Percentiles rank a stretch among this genome's conserved stretches.
Evolutionary conservation across 1,140 invertebrate species (phyloP).

Genomic region (Gerris buenoi): DNA sequence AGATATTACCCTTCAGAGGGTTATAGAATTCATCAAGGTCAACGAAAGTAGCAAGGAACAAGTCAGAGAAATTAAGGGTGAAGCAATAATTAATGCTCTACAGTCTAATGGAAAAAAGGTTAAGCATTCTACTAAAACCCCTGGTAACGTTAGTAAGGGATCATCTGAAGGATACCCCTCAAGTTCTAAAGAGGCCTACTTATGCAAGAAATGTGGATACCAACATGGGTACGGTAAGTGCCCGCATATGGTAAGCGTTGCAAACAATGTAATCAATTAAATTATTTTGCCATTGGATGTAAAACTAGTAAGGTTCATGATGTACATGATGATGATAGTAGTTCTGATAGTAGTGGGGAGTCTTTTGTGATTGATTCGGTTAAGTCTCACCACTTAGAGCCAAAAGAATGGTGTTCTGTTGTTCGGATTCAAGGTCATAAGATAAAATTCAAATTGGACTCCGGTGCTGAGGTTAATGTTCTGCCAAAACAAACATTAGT

Average conservation of each 20-base stretch:
- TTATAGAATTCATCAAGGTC: neutral
- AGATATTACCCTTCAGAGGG: neutral
- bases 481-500: neutral
- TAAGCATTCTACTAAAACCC: too few relatives aligned
- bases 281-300: neutral
- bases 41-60: neutral
- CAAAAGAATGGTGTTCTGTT: constrained; percentile 1
- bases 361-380: neutral
- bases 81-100: too few relatives aligned
- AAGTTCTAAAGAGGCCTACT: neutral
- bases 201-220: neutral
- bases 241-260: constrained; percentile 3
- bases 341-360: neutral
- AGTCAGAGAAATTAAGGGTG: neutral
- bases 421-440: neutral
- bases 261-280: neutral
- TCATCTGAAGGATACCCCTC: too few relatives aligned
- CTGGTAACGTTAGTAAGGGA: too few relatives aligned
- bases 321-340: neutral
- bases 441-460: constrained; percentile 9
- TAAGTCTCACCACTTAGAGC: neutral
- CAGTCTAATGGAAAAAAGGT: too few relatives aligned
- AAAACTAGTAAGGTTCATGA: neutral
- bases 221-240: neutral
- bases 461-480: constrained; percentile 6